Conservation (phyloP, 2,113 vertebrate genomes). For the Proterorhinus semilunaris region DNA sequence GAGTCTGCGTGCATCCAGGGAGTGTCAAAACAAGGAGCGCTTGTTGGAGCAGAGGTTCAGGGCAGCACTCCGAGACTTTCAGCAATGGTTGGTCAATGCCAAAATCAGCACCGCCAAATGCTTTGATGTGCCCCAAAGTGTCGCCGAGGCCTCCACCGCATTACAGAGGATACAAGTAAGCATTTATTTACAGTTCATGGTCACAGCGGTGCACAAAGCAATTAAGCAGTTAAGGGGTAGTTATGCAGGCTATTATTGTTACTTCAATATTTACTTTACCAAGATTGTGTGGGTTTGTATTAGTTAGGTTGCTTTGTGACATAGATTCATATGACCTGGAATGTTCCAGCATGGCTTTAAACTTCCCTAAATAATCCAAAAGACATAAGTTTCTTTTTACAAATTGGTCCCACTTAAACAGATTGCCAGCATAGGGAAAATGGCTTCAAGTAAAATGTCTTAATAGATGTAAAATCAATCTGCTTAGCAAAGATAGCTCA, state of each 20-base stretch:
- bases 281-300: too few relatives aligned
- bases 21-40: slow-evolving; percentile 95
- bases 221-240: not conserved
- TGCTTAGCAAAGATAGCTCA: slow-evolving; percentile 32
- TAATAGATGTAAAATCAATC: slow-evolving; percentile 42
- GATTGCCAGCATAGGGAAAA: slow-evolving; percentile 11
- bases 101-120: slow-evolving; percentile 94
- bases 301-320: too few relatives aligned
- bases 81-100: slow-evolving; percentile 94
- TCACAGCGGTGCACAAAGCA: not conserved
- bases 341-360: too few relatives aligned
- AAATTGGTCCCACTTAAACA: not conserved
- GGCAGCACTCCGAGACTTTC: slow-evolving; percentile 87
- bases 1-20: slow-evolving; percentile 89
- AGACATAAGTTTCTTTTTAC: not conserved
- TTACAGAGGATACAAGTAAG: slow-evolving; percentile 93
- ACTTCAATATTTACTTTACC: not conserved
- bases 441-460: slow-evolving; percentile 19
- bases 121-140: slow-evolving; percentile 90
- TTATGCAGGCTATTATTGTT: not conserved
- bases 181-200: not conserved
- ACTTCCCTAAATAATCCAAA: not conserved
- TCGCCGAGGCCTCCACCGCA: slow-evolving; percentile 81
- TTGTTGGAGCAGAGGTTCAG: slow-evolving; percentile 91
- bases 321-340: too few relatives aligned